Base-by-base conservation (phyloP, 2,113 vertebrate species). In the Xenopus tropicalis region DNA sequence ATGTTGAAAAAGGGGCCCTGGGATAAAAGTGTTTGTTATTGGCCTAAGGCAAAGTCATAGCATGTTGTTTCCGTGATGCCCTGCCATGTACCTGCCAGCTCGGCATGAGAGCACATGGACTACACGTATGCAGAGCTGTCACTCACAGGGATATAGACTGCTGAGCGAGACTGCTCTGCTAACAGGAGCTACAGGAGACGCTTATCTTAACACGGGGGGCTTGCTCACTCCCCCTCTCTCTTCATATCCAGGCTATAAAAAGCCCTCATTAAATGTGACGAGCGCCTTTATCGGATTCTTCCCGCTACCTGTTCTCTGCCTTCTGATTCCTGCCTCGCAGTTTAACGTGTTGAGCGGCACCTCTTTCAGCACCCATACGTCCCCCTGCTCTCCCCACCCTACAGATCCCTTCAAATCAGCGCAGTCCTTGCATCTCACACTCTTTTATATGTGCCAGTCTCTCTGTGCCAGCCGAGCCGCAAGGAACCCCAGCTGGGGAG, bases 191-290 rank as follows among this genome's bases (percentile, higher is more conserved):
- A 19, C 4, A 17, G 16, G 19, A n/a, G 52, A 54, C 17, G 16
- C 68, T 58, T n/a, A n/a, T n/a, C n/a, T n/a, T 57, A 23, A 72
- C 61, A 64, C n/a, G 16, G 59, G 51, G 46, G 51, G 25, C 37
- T 42, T 19, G n/a, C 61, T 14, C 16, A 22, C 44, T 11, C 57
- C 14, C 19, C 56, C 44, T 21, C 57, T 21, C 57, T 43, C 52
- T 14, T 7, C 22, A 44, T 51, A 59, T 22, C 44, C n/a, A 16
- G 12, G 43, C 72, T 68, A 68, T 74, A 68, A 68, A 68, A 74
- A 74, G 72, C 14, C 19, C 64, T 62, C 66, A 69, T 75, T 74
- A 75, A 54, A 69, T 43, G 54, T 56, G 66, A 61, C 72, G 42
- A 5, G 8, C n/a, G 65, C 56, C 25, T 68, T 68, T 54, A 74